These are phyloP conservation scores for Connochaetes taurinus DNA, from an alignment of 2,113 vertebrate genomes.

Conservation along the genomic window DNA sequence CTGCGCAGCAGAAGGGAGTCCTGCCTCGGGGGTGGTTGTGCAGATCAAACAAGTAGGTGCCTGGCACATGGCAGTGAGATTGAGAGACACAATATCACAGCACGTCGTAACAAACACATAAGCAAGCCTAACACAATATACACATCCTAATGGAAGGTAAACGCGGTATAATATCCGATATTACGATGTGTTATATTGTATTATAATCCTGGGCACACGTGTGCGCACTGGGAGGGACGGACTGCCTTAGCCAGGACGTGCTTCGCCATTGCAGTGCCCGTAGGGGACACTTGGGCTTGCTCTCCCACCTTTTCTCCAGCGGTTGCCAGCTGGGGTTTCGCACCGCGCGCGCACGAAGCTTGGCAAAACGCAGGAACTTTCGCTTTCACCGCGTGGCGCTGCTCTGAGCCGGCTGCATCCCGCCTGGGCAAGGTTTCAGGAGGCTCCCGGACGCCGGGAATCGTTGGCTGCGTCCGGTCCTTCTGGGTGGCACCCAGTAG, in stretches of 20 bases:
- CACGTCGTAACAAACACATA: constrained; percentile 62
- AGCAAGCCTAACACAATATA: constrained; percentile 34
- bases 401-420: neutral
- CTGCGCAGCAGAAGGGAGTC: accelerated
- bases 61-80: neutral
- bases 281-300: neutral
- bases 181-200: constrained; percentile 76
- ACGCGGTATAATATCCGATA: constrained; percentile 46
- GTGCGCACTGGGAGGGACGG: constrained; percentile 37
- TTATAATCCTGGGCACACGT: constrained; percentile 72
- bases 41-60: neutral
- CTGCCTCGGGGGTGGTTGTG: neutral
- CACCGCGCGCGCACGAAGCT: neutral
- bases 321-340: neutral
- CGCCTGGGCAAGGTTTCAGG: neutral
- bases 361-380: neutral
- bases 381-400: neutral
- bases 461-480: no score
- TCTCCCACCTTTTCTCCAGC: neutral
- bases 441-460: neutral
- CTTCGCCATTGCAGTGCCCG: neutral
- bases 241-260: neutral
- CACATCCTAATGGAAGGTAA: constrained; percentile 57
- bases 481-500: neutral
- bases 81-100: neutral